Evolutionary conservation across 2,113 vertebrate genomes (phyloP), one percentile per base, ranked within the genome.

Genomic region (Thryonomys swinderianus): DNA sequence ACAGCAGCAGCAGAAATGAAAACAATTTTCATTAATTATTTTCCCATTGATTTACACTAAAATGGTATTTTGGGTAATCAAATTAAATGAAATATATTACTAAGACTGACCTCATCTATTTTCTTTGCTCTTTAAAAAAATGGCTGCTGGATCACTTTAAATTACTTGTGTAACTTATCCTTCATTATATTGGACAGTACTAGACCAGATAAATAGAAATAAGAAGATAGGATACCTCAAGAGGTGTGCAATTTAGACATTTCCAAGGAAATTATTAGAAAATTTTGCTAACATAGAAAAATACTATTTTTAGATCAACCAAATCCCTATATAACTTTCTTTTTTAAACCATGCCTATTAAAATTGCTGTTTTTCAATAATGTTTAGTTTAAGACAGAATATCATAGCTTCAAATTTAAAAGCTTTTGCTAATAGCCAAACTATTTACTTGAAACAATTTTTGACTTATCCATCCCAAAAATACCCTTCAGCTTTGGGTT

Each of bases 251-350:
- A 51, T 61, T 76, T 81, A 95, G 57, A 92, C 25, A 90, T 79
- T 93, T 82, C 62, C 42, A 89, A 95, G 93, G 40, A 87, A 59
- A 34, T 71, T 83, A 78, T 34, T 96, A 66, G 32, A 95, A 93
- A 92, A 73, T 57, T 51, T 90, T 92, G 34, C 51, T 92, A 88
- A 86, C 12, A 48, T 42, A 57, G 69, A 87, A 57, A 88, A 20
- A 92, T 95, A 87, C 95, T 67, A 61, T 95, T 93, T 93, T 95
- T 30, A 86, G 17, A 76, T 71, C 69, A 87, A 61, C 27, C 91
- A 79, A 90, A 93, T 66, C 30, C 17, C 30, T 67, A 18, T 95
- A 55, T 83, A 64, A 83, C 37, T 92, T 78, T 90, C 3, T 84
- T 66, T 86, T 69, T 88, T 81, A 53, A 87, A 62, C 23, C 21